These are phyloP conservation scores for Sipha flava DNA, from an alignment of 1,140 invertebrate species.

Conservation along the genomic window DNA sequence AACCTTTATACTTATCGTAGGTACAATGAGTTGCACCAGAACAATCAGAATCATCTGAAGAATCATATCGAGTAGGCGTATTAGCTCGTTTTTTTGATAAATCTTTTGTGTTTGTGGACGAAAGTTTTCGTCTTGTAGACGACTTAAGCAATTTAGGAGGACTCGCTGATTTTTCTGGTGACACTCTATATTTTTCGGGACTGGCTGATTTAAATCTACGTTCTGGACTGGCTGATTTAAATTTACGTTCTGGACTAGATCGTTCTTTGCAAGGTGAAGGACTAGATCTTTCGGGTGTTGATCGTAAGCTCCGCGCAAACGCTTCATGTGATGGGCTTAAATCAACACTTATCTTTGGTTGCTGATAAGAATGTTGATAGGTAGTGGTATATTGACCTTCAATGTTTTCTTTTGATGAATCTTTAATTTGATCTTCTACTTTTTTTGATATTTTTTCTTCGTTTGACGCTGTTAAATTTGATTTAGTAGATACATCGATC, in stretches of 20 bases:
- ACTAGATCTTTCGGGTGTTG: conserved; percentile 47
- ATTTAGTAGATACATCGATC: not conserved
- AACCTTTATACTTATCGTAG: not conserved
- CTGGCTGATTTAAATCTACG: not conserved
- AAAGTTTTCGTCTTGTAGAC: not conserved
- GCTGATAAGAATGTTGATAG: conserved; percentile 51
- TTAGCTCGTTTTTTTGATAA: conserved; percentile 22
- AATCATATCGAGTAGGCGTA: conserved; percentile 1
- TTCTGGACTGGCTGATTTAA: conserved; percentile 43
- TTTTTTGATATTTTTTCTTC: conserved; percentile 29
- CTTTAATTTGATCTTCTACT: conserved; percentile 20
- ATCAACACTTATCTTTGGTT: conserved; percentile 48
- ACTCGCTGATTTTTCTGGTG: conserved; percentile 3
- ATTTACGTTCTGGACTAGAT: conserved; percentile 44
- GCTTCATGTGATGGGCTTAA: conserved; percentile 60
- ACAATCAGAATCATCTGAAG: conserved; percentile 27
- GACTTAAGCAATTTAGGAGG: not conserved
- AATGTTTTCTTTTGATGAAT: conserved; percentile 37
- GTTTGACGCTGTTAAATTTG: not conserved
- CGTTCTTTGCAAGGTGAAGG: conserved; percentile 45
- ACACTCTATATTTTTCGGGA: conserved; percentile 5
- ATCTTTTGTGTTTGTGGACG: conserved; percentile 8
- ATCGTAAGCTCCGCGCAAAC: conserved; percentile 58
- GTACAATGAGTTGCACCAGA: conserved; percentile 17
- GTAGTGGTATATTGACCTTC: conserved; percentile 52